These are phyloP conservation scores for Aplysina aerophoba DNA, from an alignment of 37 sponge, comb jelly and placozoan species.

Conservation along the genomic window DNA sequence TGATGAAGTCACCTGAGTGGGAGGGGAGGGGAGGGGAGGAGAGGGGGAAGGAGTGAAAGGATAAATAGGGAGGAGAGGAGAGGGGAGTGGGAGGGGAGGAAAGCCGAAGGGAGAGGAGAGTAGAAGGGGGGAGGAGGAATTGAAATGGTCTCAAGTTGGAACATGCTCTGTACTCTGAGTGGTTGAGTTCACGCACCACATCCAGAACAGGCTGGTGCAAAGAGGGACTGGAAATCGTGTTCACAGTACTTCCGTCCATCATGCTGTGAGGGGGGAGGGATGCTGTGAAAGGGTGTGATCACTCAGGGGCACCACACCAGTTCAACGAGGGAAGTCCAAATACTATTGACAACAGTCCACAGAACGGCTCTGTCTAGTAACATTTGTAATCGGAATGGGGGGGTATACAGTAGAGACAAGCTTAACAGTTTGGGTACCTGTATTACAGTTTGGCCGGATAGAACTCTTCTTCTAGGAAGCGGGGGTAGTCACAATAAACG, in stretches of 20 bases:
- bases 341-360: no score
- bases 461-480: no score
- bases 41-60: background rate
- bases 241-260: slow-evolving; percentile 98
- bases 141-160: background rate
- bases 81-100: background rate
- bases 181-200: slow-evolving; percentile 90
- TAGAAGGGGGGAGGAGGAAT: background rate
- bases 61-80: background rate
- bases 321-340: no score
- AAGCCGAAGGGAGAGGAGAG: background rate
- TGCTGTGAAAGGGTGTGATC: no score
- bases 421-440: no score
- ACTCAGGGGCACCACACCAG: background rate
- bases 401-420: no score
- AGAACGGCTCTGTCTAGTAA: no score
- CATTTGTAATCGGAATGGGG: no score
- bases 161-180: no score
- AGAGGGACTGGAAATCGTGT: slow-evolving; percentile 92
- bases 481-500: no score
- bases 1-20: slow-evolving; percentile 79
- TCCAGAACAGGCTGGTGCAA: slow-evolving; percentile 94
- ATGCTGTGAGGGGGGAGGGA: slow-evolving; percentile 54
- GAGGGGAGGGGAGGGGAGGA: background rate
- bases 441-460: no score